Conservation (phyloP, 2,888 invertebrate genomes). For the Argynnis bischoffii region DNA sequence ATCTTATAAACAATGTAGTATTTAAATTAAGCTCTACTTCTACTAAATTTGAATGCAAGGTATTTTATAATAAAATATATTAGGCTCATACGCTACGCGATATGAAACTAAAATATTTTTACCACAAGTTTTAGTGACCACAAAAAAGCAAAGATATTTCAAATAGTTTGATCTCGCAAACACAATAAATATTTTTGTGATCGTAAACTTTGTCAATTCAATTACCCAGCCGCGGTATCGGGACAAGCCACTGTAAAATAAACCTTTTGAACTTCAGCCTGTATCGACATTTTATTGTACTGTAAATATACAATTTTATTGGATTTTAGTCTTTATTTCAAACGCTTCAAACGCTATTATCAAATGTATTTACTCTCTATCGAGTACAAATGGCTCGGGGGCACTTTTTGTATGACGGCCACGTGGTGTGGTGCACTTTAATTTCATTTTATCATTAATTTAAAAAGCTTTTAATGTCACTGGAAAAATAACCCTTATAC, state of each 20-base stretch:
- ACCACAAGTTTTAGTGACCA: not conserved
- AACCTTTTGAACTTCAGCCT: slow-evolving; percentile 60
- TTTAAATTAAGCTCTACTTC: no score
- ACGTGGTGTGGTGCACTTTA: slow-evolving; percentile 33
- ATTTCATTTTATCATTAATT: slow-evolving; percentile 41
- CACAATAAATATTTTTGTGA: slow-evolving; percentile 54
- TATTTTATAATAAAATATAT: no score
- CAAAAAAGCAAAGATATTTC: slow-evolving; percentile 24
- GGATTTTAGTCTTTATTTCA: slow-evolving; percentile 25
- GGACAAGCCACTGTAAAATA: slow-evolving; percentile 65
- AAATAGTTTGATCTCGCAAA: slow-evolving; percentile 27
- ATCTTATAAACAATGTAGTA: no score
- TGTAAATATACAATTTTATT: slow-evolving; percentile 1
- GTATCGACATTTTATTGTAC: slow-evolving; percentile 23
- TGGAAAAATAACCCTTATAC: slow-evolving; percentile 15
- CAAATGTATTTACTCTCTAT: slow-evolving; percentile 7
- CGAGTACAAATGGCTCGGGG: slow-evolving; percentile 26
- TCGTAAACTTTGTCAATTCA: slow-evolving; percentile 68
- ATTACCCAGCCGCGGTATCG: slow-evolving; percentile 57
- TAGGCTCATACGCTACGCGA: no score
- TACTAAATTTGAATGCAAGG: no score
- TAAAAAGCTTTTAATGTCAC: slow-evolving; percentile 37
- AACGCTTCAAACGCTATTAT: slow-evolving; percentile 3
- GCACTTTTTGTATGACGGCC: slow-evolving; percentile 31
- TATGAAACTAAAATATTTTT: no score